Evolutionary conservation across 1,140 invertebrate genomes (phyloP).

Genomic region (Globodera rostochiensis): DNA sequence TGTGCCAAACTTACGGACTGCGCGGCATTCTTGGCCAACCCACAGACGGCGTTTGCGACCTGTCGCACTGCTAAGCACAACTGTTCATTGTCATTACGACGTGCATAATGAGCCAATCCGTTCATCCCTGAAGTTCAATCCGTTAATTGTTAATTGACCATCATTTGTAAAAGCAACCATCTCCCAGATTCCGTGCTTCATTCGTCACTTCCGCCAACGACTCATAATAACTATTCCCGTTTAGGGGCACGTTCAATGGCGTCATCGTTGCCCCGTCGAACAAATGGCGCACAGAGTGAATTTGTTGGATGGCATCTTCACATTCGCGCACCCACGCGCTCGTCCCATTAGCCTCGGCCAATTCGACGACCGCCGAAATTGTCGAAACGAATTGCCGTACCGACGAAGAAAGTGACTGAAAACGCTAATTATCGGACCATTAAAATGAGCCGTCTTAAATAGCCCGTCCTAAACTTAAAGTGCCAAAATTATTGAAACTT

Average conservation of each 20-base stretch:
- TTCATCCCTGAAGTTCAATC: slow-evolving; percentile 73
- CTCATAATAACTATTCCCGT: slow-evolving; percentile 86
- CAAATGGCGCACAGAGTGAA: slow-evolving; percentile 79
- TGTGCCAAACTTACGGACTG: slow-evolving; percentile 74
- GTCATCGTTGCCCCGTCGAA: slow-evolving; percentile 76
- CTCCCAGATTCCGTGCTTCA: slow-evolving; percentile 81
- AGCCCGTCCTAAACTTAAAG: no score
- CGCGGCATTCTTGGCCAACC: slow-evolving; percentile 87
- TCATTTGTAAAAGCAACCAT: slow-evolving; percentile 67
- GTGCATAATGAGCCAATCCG: slow-evolving; percentile 88
- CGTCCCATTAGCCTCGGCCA: slow-evolving; percentile 17
- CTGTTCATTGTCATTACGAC: slow-evolving; percentile 81
- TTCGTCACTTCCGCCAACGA: slow-evolving; percentile 87
- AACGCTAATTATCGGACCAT: background rate
- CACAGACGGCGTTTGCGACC: slow-evolving; percentile 84
- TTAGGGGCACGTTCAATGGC: slow-evolving; percentile 81
- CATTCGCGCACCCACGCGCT: slow-evolving; percentile 91
- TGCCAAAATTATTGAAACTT: no score
- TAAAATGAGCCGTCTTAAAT: no score
- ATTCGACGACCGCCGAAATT: slow-evolving; percentile 60
- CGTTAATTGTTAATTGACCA: no score
- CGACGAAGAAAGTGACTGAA: slow-evolving; percentile 10
- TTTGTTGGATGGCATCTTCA: slow-evolving; percentile 90
- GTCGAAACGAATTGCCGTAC: slow-evolving; percentile 79
- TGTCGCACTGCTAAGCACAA: slow-evolving; percentile 83